Conservation (phyloP, 2,888 invertebrate species). For the Luffia ferchaultella region DNA sequence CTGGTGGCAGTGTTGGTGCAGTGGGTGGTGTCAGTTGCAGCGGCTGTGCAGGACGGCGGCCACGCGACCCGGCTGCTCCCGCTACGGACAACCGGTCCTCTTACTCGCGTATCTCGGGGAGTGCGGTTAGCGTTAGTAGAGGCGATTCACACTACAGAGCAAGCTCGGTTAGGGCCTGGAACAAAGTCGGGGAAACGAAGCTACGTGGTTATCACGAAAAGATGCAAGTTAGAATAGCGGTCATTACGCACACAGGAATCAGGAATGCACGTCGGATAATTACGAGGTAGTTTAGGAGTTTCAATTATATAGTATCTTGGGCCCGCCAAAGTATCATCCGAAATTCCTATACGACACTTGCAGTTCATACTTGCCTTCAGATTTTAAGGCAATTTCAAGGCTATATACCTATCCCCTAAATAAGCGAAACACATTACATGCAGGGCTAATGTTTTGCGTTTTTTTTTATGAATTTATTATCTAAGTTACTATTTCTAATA, state of each 20-base stretch:
- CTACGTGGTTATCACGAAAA: slow-evolving; percentile 57
- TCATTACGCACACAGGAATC: slow-evolving; percentile 33
- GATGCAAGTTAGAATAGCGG: slow-evolving; percentile 55
- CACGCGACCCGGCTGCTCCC: slow-evolving; percentile 35
- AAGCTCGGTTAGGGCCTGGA: slow-evolving; percentile 69
- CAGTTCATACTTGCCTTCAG: no score
- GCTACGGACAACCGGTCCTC: slow-evolving; percentile 61
- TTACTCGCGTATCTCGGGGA: slow-evolving; percentile 34
- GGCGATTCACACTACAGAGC: slow-evolving; percentile 65
- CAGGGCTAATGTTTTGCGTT: no score
- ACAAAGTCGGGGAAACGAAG: slow-evolving; percentile 63
- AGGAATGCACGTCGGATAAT: no score
- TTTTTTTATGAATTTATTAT: no score
- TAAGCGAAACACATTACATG: no score
- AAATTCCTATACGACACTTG: no score
- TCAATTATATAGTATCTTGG: no score
- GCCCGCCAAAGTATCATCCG: no score
- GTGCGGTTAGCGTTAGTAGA: slow-evolving; percentile 61
- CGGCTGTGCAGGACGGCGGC: slow-evolving; percentile 52
- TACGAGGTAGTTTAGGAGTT: no score
- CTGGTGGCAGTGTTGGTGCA: slow-evolving; percentile 42
- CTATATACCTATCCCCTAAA: no score
- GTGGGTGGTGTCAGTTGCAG: slow-evolving; percentile 46
- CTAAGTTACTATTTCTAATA: no score
- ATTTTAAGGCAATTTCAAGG: no score